Conservation (phyloP, 1,140 invertebrate species). For the Pseudomyrmex flavicornis region DNA sequence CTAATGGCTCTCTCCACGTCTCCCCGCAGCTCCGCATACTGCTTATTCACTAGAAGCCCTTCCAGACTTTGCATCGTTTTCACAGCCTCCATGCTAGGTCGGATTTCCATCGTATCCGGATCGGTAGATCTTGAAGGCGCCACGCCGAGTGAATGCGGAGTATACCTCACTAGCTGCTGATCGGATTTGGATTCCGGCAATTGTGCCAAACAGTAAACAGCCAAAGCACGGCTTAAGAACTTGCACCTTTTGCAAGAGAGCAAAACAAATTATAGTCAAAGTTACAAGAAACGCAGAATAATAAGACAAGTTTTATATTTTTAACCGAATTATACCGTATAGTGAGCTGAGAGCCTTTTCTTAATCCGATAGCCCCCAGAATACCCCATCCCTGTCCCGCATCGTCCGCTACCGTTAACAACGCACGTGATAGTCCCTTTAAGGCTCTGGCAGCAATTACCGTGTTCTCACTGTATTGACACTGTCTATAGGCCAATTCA, state of each 20-base stretch:
- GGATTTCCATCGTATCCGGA: slow-evolving; percentile 79
- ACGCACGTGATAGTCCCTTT: slow-evolving; percentile 83
- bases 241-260: slow-evolving; percentile 79
- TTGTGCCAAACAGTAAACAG: slow-evolving; percentile 84
- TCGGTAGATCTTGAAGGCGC: slow-evolving; percentile 71
- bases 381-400: slow-evolving; percentile 86
- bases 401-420: slow-evolving; percentile 87
- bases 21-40: slow-evolving; percentile 82
- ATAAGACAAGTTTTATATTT: not conserved
- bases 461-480: slow-evolving; percentile 84
- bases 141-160: slow-evolving; percentile 78
- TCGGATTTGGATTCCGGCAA: slow-evolving; percentile 84
- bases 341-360: slow-evolving; percentile 87
- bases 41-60: slow-evolving; percentile 82
- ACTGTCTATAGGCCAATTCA: slow-evolving; percentile 85
- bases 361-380: slow-evolving; percentile 88
- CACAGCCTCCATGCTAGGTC: slow-evolving; percentile 83
- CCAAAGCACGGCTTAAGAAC: slow-evolving; percentile 82
- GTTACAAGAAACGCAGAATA: not conserved
- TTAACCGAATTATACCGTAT: slow-evolving; percentile 80
- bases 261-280: not conserved
- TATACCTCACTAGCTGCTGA: slow-evolving; percentile 75
- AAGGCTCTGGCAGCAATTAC: slow-evolving; percentile 84
- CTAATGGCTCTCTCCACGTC: slow-evolving; percentile 83
- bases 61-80: slow-evolving; percentile 84